Base-by-base conservation (phyloP, 2,797 vertebrate genomes). In the Anisognathus igniventris region DNA sequence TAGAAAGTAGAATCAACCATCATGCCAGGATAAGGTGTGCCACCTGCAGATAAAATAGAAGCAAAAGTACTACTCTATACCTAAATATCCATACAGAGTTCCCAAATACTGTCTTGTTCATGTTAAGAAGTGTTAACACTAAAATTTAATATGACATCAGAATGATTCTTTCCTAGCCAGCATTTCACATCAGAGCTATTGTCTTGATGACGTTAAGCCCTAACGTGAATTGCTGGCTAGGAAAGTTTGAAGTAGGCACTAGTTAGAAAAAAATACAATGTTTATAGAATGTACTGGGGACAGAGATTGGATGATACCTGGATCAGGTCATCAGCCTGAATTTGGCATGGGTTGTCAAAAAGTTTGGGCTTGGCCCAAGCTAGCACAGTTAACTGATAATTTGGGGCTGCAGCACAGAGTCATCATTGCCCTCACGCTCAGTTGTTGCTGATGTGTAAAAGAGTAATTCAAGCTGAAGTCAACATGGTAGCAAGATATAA, bases 1-100 rank as follows among this genome's bases (percentile, higher is more conserved):
- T 99, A 99, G 98, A 99, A 99, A 95, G 98, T 99, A 23, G 99
- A 99, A 92, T 99, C 99, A 0, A 99, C 99, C 87, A 99, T 98
- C 99, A 99, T 99, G 57, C 99, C 99, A 2, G 99, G 99, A 91
- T 99, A 99, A 2, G 99, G 99, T 31, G 99, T 99, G 33, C 99
- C 99, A 85, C 99, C 99, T 99, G 91, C 95, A 88, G 48, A 19
- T 33, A 64, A 81, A 91, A 80, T 12, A 75, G 45, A 90, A 86
- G 37, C 31, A 70, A 37, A 72, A 44, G 18, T 81, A 17, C 22
- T 84, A 5, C 19, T 81, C 37, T 65, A 1, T 35, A 25, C 45
- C 62, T 56, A 15, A 73, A 37, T 62, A 20, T 15, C 11, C 27
- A 42, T 15, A 8, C 31, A 37, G 42, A 87, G 19, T 33, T 80